Base-by-base conservation (phyloP, 1,140 invertebrate species). In the Papilio machaon region DNA sequence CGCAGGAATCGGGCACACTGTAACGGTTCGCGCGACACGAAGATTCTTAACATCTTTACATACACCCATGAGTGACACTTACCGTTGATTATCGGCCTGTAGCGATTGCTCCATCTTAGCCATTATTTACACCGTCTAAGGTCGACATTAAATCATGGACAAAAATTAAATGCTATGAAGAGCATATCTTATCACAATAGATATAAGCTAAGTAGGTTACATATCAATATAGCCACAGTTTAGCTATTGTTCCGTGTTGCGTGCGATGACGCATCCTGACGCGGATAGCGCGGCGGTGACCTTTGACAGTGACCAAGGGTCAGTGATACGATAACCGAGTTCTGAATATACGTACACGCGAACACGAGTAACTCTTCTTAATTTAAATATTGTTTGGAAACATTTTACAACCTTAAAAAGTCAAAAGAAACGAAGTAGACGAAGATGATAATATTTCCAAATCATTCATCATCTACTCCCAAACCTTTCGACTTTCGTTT, bases 21-120 rank as follows among this genome's bases (percentile, higher is more conserved):
- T 94, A 94, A 94, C 92, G 92, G 92, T 94, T 90, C 82, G 88
- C 85, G 87, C 90, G 88, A 87, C 89, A 91, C 88, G 85, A 89
- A 85, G 83, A 70, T 81, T 81, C 80, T 85, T 84, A 60, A 30
- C 19, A 58, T 43, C 76, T 87, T 85, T 80, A 83, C 73, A 49
- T 78, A 75, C 38, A 43, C 10, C 46, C 38, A 43, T 64, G 77
- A 79, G 77, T 79, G 77, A 79, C 77, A 79, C 77, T 79, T 79
- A 79, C 58, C 58, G 77, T 79, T 79, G 35, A 67, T 64, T 38
- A 46, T n/a, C 58, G 9, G 77, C 38, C 38, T 60, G 54, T 64
- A 19, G n/a, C 30, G 11, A 64, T 35, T 67, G 43, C 17, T 64
- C 35, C 19, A 30, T 77, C 23, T 38, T 19, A 35, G 8, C 52